Conservation (phyloP, 2,797 vertebrate species). For the Amazona finschi region DNA sequence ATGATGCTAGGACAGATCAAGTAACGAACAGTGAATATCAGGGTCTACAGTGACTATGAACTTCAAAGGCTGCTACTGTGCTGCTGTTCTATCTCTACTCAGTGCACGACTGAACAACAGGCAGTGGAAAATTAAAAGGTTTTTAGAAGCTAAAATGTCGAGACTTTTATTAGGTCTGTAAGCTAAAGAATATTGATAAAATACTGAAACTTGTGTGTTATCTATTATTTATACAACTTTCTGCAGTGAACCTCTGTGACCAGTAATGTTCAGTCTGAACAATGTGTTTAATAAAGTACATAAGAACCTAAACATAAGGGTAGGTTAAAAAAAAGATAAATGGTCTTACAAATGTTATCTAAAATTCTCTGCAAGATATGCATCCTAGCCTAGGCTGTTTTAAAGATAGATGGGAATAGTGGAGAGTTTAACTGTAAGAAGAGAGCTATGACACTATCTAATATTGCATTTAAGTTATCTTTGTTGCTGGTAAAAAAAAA, state of each 20-base stretch:
- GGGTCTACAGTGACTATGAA: background rate
- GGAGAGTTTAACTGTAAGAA: background rate
- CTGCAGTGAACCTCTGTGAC: background rate
- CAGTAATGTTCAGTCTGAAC: background rate
- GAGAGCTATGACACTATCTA: background rate
- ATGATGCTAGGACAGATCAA: background rate
- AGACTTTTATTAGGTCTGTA: background rate
- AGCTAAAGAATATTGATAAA: background rate
- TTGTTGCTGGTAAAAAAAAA: background rate
- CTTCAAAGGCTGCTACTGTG: background rate
- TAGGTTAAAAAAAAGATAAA: background rate
- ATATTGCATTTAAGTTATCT: background rate
- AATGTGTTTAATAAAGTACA: slow-evolving; percentile 9
- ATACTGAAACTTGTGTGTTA: background rate
- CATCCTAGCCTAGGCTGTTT: background rate
- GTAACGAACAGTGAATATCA: background rate
- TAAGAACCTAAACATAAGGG: background rate
- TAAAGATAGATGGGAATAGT: background rate
- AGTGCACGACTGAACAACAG: background rate
- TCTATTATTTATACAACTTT: background rate
- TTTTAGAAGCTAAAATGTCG: background rate
- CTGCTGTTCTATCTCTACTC: background rate
- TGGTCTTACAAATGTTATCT: background rate
- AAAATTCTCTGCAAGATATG: background rate
- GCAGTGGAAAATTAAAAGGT: background rate